Conservation (phyloP, 2,797 vertebrate species). For the Aulostomus chinensis region DNA sequence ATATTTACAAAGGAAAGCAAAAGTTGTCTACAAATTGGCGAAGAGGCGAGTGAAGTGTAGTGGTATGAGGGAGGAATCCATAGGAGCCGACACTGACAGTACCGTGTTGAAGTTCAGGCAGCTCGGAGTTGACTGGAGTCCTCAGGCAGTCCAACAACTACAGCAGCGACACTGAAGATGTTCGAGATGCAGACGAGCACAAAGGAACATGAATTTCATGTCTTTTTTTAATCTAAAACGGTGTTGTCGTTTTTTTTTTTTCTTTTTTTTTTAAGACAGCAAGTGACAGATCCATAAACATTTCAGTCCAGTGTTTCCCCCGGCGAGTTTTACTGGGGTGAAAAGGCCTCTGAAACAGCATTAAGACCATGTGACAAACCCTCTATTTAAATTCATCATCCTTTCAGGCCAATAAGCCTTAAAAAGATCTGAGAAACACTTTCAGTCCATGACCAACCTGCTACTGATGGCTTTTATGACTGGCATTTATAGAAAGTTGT, state of each 20-base stretch:
- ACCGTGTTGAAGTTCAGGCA: conserved; percentile 81
- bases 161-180: conserved; percentile 67
- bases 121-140: conserved; percentile 72
- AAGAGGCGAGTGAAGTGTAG: conserved; percentile 71
- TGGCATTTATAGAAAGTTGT: conserved; percentile 45
- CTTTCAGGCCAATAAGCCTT: conserved; percentile 20
- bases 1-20: conserved; percentile 77
- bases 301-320: conserved; percentile 73
- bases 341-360: conserved; percentile 53
- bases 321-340: conserved; percentile 46
- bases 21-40: conserved; percentile 69
- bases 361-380: conserved; percentile 25
- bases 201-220: conserved; percentile 39
- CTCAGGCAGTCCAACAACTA: conserved; percentile 67
- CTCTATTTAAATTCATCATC: conserved; percentile 7
- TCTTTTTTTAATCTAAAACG: conserved; percentile 24
- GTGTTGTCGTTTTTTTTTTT: conserved; percentile 2
- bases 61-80: conserved; percentile 68
- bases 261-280: conserved; percentile 33
- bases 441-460: conserved; percentile 46
- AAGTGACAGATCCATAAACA: conserved; percentile 54
- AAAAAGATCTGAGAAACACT: conserved; percentile 34
- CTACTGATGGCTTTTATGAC: conserved; percentile 66
- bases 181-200: conserved; percentile 42
- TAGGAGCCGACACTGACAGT: conserved; percentile 63